These are phyloP conservation scores for Nasonovia ribisnigri DNA, from an alignment of 2,888 invertebrate genomes.

Conservation along the genomic window DNA sequence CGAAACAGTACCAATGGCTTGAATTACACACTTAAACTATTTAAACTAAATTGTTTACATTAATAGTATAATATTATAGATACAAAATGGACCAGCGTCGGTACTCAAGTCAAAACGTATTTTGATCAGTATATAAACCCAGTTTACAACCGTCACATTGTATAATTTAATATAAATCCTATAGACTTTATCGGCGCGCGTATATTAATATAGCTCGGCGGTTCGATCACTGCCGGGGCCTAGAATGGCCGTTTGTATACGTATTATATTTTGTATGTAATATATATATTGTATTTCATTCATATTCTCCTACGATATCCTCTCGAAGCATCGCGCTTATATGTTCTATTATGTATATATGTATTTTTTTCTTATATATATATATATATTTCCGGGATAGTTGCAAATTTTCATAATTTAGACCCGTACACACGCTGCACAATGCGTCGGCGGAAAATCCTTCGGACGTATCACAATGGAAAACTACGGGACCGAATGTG, in stretches of 20 bases:
- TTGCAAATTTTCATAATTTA: constrained; percentile 50
- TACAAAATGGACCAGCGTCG: not conserved
- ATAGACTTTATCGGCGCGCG: not conserved
- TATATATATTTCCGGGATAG: not conserved
- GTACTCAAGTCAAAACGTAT: not conserved
- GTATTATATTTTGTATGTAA: not conserved
- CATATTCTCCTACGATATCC: not conserved
- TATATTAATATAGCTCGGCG: not conserved
- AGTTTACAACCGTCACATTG: not conserved
- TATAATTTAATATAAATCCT: not conserved
- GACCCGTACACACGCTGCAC: not conserved
- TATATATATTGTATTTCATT: constrained; percentile 5
- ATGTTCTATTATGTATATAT: not conserved
- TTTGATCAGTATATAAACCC: not conserved
- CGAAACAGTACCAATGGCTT: no score
- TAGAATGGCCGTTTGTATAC: not conserved
- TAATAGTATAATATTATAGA: no score
- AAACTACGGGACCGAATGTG: constrained; percentile 22
- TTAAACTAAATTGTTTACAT: no score
- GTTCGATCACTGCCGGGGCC: not conserved
- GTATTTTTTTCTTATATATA: not conserved
- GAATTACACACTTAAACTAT: no score
- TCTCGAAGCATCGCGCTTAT: not conserved
- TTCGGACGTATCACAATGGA: constrained; percentile 20
- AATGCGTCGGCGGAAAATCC: constrained; percentile 43